phyloP scores from a whole-genome alignment of 2,113 vertebrate species.

The Ictalurus furcatus region DNA sequence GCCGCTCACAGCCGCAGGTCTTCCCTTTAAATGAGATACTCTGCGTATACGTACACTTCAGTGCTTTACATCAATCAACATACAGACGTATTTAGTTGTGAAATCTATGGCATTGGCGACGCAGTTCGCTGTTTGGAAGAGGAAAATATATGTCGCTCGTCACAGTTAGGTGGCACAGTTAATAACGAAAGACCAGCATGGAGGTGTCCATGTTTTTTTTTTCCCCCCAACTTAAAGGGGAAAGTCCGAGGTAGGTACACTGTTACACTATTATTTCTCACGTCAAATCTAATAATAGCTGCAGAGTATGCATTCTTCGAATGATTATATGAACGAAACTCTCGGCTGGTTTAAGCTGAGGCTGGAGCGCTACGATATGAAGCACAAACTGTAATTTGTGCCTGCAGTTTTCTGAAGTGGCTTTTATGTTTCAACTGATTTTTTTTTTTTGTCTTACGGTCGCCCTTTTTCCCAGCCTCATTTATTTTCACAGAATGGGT shows the following conservation, averaged over 20 bases:
- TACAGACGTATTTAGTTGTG: neutral
- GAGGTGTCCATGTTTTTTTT: neutral
- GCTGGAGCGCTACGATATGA: neutral
- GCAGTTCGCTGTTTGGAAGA: neutral
- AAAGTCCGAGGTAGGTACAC: neutral
- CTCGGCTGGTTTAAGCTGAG: neutral
- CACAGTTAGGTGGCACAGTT: neutral
- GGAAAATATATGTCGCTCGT: neutral
- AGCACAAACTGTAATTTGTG: slow-evolving; percentile 28
- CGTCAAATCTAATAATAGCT: neutral
- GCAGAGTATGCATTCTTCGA: neutral
- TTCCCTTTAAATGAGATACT: neutral
- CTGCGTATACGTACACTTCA: neutral
- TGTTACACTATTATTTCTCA: neutral
- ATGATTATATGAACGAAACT: neutral
- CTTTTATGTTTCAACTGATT: slow-evolving; percentile 19
- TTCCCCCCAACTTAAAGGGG: no score
- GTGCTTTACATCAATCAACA: neutral
- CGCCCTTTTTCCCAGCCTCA: neutral
- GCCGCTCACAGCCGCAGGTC: neutral
- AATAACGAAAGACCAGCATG: neutral
- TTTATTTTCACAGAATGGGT: slow-evolving; percentile 21
- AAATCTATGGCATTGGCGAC: neutral
- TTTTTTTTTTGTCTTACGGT: neutral
- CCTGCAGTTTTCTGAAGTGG: slow-evolving; percentile 33